Evolutionary conservation across 2,888 invertebrate species (phyloP).

Genomic region (Xestia ashworthii): DNA sequence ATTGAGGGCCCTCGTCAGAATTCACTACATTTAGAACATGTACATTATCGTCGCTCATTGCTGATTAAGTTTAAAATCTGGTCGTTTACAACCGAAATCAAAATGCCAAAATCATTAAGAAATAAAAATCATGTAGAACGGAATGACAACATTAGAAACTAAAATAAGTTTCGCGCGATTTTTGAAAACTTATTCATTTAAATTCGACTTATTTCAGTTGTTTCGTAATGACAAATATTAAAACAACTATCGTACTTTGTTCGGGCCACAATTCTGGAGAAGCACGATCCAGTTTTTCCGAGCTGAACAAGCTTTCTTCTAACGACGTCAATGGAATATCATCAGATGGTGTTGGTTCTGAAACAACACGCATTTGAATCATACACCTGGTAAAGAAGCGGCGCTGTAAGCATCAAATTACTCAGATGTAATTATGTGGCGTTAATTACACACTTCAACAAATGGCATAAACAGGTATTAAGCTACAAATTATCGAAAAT

Average conservation of each 20-base stretch:
- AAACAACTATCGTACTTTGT: conserved; percentile 93
- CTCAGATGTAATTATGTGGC: background rate
- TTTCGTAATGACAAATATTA: background rate
- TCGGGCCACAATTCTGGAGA: conserved; percentile 99
- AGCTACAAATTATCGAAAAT: conserved; percentile 46
- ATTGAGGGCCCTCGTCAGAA: conserved; percentile 76
- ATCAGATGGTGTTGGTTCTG: conserved; percentile 85
- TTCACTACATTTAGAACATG: conserved; percentile 68
- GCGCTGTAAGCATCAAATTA: background rate
- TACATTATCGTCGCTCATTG: conserved; percentile 80
- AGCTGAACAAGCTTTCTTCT: conserved; percentile 95
- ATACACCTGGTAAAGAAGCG: background rate
- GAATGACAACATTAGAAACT: conserved; percentile 84
- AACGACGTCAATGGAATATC: conserved; percentile 89
- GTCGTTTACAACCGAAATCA: conserved; percentile 86
- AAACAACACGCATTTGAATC: conserved; percentile 56
- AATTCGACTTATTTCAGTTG: background rate
- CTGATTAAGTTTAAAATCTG: conserved; percentile 80
- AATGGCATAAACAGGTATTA: background rate
- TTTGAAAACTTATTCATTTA: conserved; percentile 78
- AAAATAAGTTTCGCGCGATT: conserved; percentile 82
- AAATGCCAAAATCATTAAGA: conserved; percentile 74
- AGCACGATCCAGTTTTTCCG: conserved; percentile 97
- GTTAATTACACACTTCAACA: conserved; percentile 8
- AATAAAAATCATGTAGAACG: conserved; percentile 68